A percentile compares a stretch with the other conserved stretches of the same genome.
These are phyloP conservation scores for Aspiorhynchus laticeps DNA, from an alignment of 2,113 vertebrate species.

Conservation along the genomic window DNA sequence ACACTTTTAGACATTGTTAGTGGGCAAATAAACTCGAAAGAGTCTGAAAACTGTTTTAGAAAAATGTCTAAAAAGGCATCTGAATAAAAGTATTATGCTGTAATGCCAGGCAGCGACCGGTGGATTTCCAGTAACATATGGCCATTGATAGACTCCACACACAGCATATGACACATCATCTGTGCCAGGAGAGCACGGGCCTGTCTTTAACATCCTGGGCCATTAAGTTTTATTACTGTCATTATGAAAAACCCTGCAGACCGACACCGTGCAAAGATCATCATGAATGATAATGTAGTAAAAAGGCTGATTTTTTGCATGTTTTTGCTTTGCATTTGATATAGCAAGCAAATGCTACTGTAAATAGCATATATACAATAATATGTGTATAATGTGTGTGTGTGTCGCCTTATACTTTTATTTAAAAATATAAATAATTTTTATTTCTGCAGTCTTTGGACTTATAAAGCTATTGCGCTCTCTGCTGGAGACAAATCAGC, in stretches of 20 bases:
- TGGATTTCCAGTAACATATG: slow-evolving; percentile 13
- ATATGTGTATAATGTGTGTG: not conserved
- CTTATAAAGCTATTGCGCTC: not conserved
- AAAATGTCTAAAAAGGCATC: not conserved
- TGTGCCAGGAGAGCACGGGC: not conserved
- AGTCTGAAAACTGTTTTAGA: not conserved
- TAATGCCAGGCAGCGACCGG: not conserved
- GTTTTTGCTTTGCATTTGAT: not conserved
- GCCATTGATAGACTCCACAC: not conserved
- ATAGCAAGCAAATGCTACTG: not conserved
- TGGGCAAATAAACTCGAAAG: not conserved
- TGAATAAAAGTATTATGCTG: not conserved
- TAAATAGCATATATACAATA: not conserved
- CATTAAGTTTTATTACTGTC: slow-evolving; percentile 10
- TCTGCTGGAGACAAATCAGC: not conserved
- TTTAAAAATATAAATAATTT: not conserved
- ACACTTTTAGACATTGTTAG: not conserved
- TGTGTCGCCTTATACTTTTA: not conserved
- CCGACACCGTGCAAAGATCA: not conserved
- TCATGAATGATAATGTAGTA: not conserved
- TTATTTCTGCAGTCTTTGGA: not conserved
- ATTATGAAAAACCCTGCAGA: not conserved
- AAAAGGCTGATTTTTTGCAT: not conserved
- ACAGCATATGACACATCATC: not conserved
- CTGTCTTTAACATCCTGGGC: not conserved